These are phyloP conservation scores for Cynoglossus semilaevis DNA, from an alignment of 2,113 vertebrate species.

Conservation along the genomic window DNA sequence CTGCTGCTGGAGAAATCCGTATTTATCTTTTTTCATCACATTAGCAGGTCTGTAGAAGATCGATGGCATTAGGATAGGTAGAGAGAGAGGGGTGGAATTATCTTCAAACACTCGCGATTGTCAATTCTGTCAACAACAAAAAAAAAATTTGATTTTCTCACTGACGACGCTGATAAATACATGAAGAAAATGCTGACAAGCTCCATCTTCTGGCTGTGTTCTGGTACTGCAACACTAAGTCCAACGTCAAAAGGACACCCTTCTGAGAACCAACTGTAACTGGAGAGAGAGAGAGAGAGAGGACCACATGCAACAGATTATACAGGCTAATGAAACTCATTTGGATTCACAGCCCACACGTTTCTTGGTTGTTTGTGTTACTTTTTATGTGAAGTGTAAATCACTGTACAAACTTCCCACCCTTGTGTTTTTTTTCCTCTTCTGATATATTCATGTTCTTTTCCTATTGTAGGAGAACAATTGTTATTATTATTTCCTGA, in stretches of 20 bases:
- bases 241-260: not conserved
- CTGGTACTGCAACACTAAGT: not conserved
- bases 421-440: slow-evolving; percentile 25
- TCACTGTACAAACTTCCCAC: slow-evolving; percentile 68
- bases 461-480: slow-evolving; percentile 44
- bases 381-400: slow-evolving; percentile 62
- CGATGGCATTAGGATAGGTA: slow-evolving; percentile 14
- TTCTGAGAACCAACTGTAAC: not conserved
- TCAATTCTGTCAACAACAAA: not conserved
- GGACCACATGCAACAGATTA: slow-evolving; percentile 23
- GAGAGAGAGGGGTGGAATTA: slow-evolving; percentile 19
- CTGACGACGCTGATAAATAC: not conserved
- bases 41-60: slow-evolving; percentile 16
- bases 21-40: slow-evolving; percentile 25
- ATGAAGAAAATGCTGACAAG: not conserved
- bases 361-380: slow-evolving; percentile 57
- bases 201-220: not conserved
- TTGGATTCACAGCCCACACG: slow-evolving; percentile 38
- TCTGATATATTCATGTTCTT: slow-evolving; percentile 44
- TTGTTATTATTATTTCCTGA: slow-evolving; percentile 56
- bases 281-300: slow-evolving; percentile 24
- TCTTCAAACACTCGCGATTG: slow-evolving; percentile 11
- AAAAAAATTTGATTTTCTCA: slow-evolving; percentile 11
- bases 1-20: slow-evolving; percentile 25
- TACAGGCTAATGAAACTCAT: slow-evolving; percentile 44